Conservation (phyloP, 2,888 invertebrate genomes). For the Athalia rosae region DNA sequence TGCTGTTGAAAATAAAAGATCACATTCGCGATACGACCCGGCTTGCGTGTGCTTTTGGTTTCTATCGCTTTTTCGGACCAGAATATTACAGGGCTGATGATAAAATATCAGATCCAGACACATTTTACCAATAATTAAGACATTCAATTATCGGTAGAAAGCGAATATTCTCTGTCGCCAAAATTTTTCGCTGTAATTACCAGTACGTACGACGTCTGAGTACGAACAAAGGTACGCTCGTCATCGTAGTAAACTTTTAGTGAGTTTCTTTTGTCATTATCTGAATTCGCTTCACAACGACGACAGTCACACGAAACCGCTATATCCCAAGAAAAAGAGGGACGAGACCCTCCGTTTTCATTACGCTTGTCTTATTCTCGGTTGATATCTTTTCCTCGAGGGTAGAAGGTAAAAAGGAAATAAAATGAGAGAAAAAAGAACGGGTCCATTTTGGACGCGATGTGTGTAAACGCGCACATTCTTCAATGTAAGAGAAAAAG, state of each 20-base stretch:
- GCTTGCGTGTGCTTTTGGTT: no score
- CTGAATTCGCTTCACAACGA: background rate
- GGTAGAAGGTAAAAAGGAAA: background rate
- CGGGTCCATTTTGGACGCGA: slow-evolving; percentile 6
- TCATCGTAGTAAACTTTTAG: background rate
- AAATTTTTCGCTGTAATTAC: no score
- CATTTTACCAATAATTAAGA: no score
- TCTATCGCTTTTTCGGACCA: no score
- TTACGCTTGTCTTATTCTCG: slow-evolving; percentile 39
- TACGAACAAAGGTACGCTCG: no score
- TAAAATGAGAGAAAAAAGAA: background rate
- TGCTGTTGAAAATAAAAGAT: no score
- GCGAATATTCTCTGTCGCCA: no score
- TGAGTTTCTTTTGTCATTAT: slow-evolving; percentile 2
- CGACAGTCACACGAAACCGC: slow-evolving; percentile 24
- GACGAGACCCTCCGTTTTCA: slow-evolving; percentile 34
- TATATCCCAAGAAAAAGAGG: slow-evolving; percentile 6
- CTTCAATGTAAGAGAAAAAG: background rate
- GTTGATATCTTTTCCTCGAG: slow-evolving; percentile 28
- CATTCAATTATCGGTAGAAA: no score
- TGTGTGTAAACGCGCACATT: slow-evolving; percentile 15
- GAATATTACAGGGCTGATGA: no score
- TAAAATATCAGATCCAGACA: no score
- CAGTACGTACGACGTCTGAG: no score
- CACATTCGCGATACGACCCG: no score